These are phyloP conservation scores for Petrocephalus schoutedeni DNA, from an alignment of 2,797 vertebrate species.

Conservation along the genomic window DNA sequence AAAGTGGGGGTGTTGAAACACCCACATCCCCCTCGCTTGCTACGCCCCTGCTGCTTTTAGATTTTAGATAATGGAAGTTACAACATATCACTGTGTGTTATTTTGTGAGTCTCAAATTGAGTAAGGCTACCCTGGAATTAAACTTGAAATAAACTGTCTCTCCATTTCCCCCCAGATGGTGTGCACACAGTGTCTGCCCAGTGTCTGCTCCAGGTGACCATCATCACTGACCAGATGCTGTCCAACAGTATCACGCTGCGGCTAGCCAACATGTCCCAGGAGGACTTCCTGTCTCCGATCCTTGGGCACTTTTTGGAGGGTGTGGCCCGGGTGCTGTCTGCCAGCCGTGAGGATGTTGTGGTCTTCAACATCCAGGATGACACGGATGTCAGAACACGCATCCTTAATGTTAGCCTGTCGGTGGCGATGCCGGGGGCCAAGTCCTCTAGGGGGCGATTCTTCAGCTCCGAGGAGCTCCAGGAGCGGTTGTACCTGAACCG, in stretches of 20 bases:
- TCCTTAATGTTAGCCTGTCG: slow-evolving; percentile 71
- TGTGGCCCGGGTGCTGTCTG: slow-evolving; percentile 59
- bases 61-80: not conserved
- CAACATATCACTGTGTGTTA: not conserved
- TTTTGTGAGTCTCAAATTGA: not conserved
- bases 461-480: slow-evolving; percentile 68
- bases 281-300: slow-evolving; percentile 64
- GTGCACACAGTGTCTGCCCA: slow-evolving; percentile 64
- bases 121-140: not conserved
- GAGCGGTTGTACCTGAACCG: slow-evolving; percentile 71
- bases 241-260: slow-evolving; percentile 72
- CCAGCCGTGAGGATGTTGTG: slow-evolving; percentile 57
- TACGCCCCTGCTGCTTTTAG: not conserved
- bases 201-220: slow-evolving; percentile 64
- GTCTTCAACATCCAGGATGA: slow-evolving; percentile 70
- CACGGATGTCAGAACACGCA: slow-evolving; percentile 54
- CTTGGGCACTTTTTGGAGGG: slow-evolving; percentile 65
- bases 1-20: too few species aligned
- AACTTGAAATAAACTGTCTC: not conserved
- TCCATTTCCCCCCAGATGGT: slow-evolving; percentile 53
- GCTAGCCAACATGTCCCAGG: slow-evolving; percentile 66
- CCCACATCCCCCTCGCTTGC: too few species aligned
- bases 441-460: slow-evolving; percentile 40
- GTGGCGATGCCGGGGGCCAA: slow-evolving; percentile 46
- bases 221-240: slow-evolving; percentile 71